A percentile compares a stretch with the other conserved stretches of the same genome.
Conservation (phyloP, 2,888 invertebrate genomes). For the Conops quadrifasciatus region DNA sequence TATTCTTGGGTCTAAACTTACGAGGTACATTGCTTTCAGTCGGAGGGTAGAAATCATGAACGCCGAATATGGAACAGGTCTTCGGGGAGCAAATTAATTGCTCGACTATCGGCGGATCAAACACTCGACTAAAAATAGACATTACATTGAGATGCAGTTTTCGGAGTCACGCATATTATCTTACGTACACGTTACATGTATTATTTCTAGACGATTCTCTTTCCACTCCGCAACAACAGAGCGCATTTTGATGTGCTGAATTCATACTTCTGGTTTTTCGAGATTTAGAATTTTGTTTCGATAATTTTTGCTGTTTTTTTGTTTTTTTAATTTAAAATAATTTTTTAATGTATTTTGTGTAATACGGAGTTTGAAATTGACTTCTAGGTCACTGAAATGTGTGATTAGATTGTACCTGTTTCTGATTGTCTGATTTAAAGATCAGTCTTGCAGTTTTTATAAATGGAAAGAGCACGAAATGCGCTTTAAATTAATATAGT, state of each 20-base stretch:
- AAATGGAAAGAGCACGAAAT: too few relatives aligned
- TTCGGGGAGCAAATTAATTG: slow-evolving; percentile 45
- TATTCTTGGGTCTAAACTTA: slow-evolving; percentile 23
- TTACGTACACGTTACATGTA: slow-evolving; percentile 19
- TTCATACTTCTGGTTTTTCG: slow-evolving; percentile 39
- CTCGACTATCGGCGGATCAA: slow-evolving; percentile 28
- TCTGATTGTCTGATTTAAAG: neutral
- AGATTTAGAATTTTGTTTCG: slow-evolving; percentile 40
- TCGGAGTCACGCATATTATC: neutral
- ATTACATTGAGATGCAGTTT: neutral
- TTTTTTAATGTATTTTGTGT: slow-evolving; percentile 32
- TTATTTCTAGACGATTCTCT: slow-evolving; percentile 16
- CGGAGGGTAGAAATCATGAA: slow-evolving; percentile 47
- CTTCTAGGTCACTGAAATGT: slow-evolving; percentile 34
- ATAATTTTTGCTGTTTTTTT: slow-evolving; percentile 32
- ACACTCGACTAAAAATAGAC: slow-evolving; percentile 14
- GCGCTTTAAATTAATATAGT: too few relatives aligned
- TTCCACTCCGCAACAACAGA: slow-evolving; percentile 24
- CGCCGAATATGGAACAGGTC: slow-evolving; percentile 48
- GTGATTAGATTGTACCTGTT: neutral
- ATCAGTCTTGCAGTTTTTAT: too few relatives aligned
- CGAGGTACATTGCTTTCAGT: slow-evolving; percentile 41
- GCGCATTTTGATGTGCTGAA: slow-evolving; percentile 35
- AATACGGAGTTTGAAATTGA: slow-evolving; percentile 27
- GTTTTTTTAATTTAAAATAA: slow-evolving; percentile 34